These are phyloP conservation scores for Brachionus paranguensis DNA, from an alignment of 1,140 invertebrate species.

Conservation along the genomic window DNA sequence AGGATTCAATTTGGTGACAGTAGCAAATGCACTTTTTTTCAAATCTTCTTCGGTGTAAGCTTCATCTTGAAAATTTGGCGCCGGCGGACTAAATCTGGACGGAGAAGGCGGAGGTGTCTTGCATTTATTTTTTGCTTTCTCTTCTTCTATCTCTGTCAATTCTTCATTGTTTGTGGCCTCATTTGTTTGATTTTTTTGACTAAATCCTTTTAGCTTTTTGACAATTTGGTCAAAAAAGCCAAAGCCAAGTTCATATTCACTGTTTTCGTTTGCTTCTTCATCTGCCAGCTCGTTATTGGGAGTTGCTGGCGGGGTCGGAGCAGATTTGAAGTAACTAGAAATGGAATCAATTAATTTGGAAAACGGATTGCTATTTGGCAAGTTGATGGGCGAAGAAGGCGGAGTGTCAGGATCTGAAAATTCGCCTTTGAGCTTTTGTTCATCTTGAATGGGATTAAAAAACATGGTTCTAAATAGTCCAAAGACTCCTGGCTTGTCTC, in stretches of 20 bases:
- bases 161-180: background rate
- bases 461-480: background rate
- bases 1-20: background rate
- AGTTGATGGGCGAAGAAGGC: constrained; percentile 5
- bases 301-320: constrained; percentile 23
- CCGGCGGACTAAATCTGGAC: background rate
- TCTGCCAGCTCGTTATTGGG: background rate
- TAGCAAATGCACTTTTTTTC: constrained; percentile 19
- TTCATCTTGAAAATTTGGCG: background rate
- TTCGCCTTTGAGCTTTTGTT: background rate
- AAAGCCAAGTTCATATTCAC: background rate
- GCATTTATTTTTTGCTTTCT: background rate
- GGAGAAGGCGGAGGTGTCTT: constrained; percentile 31
- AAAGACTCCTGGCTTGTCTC: background rate
- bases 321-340: constrained; percentile 18
- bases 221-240: constrained; percentile 29
- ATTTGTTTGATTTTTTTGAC: background rate
- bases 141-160: background rate
- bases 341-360: constrained; percentile 1
- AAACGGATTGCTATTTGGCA: background rate
- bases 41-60: background rate
- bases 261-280: background rate
- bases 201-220: background rate
- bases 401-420: constrained; percentile 33
- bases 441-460: background rate